Evolutionary conservation across 1,140 invertebrate genomes (phyloP).

Genomic region (Drosophila sechellia): DNA sequence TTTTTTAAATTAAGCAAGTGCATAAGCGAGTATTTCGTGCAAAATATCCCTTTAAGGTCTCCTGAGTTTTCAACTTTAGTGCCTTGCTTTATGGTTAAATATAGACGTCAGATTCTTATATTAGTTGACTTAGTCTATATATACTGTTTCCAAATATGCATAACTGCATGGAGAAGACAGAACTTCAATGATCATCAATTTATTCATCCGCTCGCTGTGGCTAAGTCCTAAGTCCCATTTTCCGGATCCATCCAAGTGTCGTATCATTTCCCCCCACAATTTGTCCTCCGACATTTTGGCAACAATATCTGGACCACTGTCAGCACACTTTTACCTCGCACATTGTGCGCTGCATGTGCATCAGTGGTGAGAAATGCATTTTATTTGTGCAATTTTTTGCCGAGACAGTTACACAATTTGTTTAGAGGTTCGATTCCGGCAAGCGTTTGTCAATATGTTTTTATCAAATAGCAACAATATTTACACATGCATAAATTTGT

Average conservation of each 20-base stretch:
- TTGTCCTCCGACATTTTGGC: slow-evolving; percentile 17
- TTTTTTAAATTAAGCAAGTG: slow-evolving; percentile 31
- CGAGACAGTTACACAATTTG: slow-evolving; percentile 54
- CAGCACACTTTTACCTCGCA: slow-evolving; percentile 37
- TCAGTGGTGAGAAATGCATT: slow-evolving; percentile 18
- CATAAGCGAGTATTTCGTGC: slow-evolving; percentile 1
- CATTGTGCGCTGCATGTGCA: slow-evolving; percentile 13
- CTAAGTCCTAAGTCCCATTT: background rate
- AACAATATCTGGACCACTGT: slow-evolving; percentile 29
- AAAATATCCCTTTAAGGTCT: slow-evolving; percentile 26
- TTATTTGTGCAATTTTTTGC: slow-evolving; percentile 39
- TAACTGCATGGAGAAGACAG: background rate
- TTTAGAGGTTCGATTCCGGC: slow-evolving; percentile 69
- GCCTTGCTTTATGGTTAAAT: background rate
- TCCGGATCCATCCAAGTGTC: background rate
- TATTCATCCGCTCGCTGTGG: slow-evolving; percentile 4
- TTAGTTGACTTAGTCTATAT: no score
- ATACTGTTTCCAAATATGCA: background rate
- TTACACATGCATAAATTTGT: slow-evolving; percentile 80
- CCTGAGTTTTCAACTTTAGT: background rate
- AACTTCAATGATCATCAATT: slow-evolving; percentile 1
- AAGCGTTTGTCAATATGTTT: slow-evolving; percentile 81
- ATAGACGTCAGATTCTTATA: no score
- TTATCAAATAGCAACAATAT: slow-evolving; percentile 79
- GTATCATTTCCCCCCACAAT: slow-evolving; percentile 13